Base-by-base conservation (phyloP, 2,797 vertebrate species). In the Danio jaintianensis region DNA sequence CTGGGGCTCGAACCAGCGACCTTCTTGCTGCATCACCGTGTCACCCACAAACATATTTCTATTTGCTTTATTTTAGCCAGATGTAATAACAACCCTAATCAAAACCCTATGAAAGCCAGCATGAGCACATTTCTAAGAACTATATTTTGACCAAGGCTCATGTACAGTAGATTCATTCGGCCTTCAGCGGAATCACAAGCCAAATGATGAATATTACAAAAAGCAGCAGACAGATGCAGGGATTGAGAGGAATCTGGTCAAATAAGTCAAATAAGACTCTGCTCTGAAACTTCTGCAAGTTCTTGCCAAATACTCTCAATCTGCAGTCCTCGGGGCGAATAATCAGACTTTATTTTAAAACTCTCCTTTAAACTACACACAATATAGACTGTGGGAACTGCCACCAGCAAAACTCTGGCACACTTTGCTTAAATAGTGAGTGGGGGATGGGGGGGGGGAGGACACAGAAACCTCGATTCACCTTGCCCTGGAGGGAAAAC, bases 391-490 rank as follows among this genome's bases (percentile, higher is more conserved):
- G 63, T 84, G 83, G 79, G 74, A 84, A 83, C 66, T 13, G 80
- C 84, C 83, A 74, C 58, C 45, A 83, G 86, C 80, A 72, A 78
- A 82, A 85, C 79, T 80, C 62, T 80, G 86, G 73, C 85, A 84
- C 80, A 85, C 71, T 86, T 87, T 85, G 59, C 77, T 78, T 86
- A 86, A 85, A 88, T 86, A 79, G 84, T 75, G 66, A 82, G 63
- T 83, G n/a, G n/a, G n/a, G n/a, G n/a, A n/a, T n/a, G n/a, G n/a
- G n/a, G n/a, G n/a, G n/a, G n/a, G n/a, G n/a, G n/a, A n/a, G 79
- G 83, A 84, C 79, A 85, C 48, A 48, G 83, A 84, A 85, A 82
- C 78, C 68, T 83, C 55, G 67, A 67, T 82, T 83, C 76, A 63
- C 78, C 78, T 82, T 81, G 77, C 74, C 83, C 85, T 73, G 47